These are phyloP conservation scores for Irena cyanogastra DNA, from an alignment of 2,113 vertebrate species.

Conservation along the genomic window DNA sequence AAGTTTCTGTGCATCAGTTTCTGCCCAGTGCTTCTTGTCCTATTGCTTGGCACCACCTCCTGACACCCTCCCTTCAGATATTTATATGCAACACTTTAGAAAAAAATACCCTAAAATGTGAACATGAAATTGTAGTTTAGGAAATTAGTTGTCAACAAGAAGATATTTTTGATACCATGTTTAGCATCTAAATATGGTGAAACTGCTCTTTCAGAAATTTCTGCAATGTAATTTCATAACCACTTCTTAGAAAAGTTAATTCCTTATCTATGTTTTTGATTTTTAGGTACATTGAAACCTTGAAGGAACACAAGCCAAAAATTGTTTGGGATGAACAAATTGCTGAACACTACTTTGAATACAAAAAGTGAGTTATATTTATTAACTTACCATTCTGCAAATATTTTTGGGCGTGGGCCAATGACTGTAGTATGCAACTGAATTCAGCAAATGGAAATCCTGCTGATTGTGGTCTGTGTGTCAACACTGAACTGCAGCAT, in stretches of 20 bases:
- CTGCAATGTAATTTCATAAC: not conserved
- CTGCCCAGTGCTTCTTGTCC: not conserved
- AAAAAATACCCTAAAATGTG: not conserved
- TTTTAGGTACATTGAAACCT: slow-evolving; percentile 85
- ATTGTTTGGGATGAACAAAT: slow-evolving; percentile 87
- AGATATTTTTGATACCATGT: not conserved
- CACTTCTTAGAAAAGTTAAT: not conserved
- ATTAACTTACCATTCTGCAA: not conserved
- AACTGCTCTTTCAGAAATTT: not conserved
- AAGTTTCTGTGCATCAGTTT: not conserved
- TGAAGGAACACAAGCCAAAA: slow-evolving; percentile 88
- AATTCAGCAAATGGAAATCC: not conserved
- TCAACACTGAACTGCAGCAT: not conserved
- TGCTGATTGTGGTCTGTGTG: not conserved
- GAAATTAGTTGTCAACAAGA: not conserved
- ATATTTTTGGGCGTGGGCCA: not conserved
- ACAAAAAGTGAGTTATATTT: slow-evolving; percentile 81
- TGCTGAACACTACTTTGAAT: slow-evolving; percentile 89
- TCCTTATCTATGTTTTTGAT: not conserved
- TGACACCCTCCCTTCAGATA: not conserved
- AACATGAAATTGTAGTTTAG: not conserved
- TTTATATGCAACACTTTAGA: not conserved
- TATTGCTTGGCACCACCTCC: not conserved
- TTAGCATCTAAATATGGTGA: not conserved
- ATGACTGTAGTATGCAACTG: not conserved